Evolutionary conservation across 2,797 vertebrate genomes (phyloP), one percentile per base, ranked within the genome.

Genomic region (Pseudochirops corinnae): DNA sequence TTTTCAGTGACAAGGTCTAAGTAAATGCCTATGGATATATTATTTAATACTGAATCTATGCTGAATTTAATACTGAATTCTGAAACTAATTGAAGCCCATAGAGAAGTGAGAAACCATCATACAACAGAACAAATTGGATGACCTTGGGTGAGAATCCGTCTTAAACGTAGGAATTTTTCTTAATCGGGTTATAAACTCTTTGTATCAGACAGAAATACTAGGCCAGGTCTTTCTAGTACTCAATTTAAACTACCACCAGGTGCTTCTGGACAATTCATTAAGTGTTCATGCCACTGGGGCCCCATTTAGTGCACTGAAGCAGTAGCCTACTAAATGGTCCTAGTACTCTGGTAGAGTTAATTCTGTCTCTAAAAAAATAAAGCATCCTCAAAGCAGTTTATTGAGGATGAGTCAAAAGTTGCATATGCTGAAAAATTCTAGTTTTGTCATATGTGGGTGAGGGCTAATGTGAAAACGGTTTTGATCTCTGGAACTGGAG

Each of bases 41-140:
- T 52, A 91, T 55, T 91, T 52, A 52, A 55, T 91, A 55, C 26
- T 55, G 18, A 55, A 55, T 52, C 50, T 91, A 10, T 24, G 39
- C n/a, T 24, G 39, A 46, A 82, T 46, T 82, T 46, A 95, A 11
- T 92, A n/a, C 14, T n/a, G 82, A 94, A 94, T 56, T 94, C 12
- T 52, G n/a, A 56, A 95, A 91, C 60, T 96, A 97, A 95, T 29
- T 94, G 7, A 97, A 55, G n/a, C 58, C 52, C 39, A n/a, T 11
- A 91, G 53, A 62, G 5, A 50, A 93, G 91, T 21, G 87, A 90
- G 21, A 95, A 94, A 92, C 60, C 0, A 13, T 93, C 24, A 56
- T 26, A 67, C 50, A 0, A 58, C 10, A 92, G 33, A 1, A 57
- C 2, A 56, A 13, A 33, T 87, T 58, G 90, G 82, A 58, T 82